Percentiles rank a stretch among this genome's conserved stretches.
Evolutionary conservation across 2,113 vertebrate species (phyloP).

Genomic region (Cygnus atratus): DNA sequence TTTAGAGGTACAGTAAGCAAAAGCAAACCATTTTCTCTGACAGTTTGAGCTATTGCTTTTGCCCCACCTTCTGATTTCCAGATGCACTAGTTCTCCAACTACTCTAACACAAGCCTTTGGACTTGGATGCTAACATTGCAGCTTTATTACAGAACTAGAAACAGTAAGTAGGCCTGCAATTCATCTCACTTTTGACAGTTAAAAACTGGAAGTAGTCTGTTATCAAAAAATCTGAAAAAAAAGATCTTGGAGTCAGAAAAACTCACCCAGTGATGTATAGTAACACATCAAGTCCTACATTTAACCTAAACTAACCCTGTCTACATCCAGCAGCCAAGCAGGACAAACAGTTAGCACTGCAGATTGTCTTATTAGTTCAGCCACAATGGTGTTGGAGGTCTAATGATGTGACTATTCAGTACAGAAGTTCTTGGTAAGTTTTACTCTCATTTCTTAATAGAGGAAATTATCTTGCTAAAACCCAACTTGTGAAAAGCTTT

Average conservation of each 20-base stretch:
- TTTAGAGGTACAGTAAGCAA: accelerated
- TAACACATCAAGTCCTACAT: background rate
- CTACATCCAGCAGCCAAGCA: background rate
- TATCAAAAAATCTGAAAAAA: background rate
- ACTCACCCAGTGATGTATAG: accelerated
- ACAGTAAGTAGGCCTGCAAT: accelerated
- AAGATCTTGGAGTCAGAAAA: accelerated
- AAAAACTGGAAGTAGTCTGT: background rate
- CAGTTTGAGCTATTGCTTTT: no score
- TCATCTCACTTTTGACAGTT: background rate
- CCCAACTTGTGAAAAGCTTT: background rate
- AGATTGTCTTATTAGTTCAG: background rate
- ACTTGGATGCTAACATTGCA: background rate
- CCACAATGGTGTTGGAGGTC: accelerated
- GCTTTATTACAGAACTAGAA: background rate
- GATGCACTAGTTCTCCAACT: no score
- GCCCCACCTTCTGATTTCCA: background rate
- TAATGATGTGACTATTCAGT: background rate
- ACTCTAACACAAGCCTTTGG: accelerated
- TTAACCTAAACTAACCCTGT: background rate
- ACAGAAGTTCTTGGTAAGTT: background rate
- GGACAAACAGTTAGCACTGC: accelerated
- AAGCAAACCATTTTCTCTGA: background rate
- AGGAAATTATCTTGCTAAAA: background rate
- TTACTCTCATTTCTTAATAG: background rate